Percentiles rank a stretch among this genome's conserved stretches.
Conservation (phyloP, 2,797 vertebrate genomes). For the Etheostoma perlongum region DNA sequence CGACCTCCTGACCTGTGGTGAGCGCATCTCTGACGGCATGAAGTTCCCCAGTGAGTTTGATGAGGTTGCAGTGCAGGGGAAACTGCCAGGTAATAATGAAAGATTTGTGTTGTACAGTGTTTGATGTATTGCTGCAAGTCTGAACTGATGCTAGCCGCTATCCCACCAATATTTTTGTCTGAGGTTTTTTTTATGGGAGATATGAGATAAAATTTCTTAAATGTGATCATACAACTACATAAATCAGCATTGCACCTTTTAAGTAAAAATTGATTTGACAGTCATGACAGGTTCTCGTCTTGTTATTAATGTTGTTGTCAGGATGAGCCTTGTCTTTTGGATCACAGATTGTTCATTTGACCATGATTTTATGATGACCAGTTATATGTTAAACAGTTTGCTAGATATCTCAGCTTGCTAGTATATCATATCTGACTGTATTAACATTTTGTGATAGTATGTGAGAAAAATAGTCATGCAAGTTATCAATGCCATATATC, state of each 20-base stretch:
- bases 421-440: too few species aligned
- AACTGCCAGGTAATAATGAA: constrained; percentile 89
- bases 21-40: constrained; percentile 94
- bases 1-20: constrained; percentile 94
- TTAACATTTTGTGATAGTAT: too few species aligned
- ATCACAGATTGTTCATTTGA: not conserved
- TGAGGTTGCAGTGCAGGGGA: constrained; percentile 94
- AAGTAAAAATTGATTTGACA: too few species aligned
- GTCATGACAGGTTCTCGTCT: too few species aligned
- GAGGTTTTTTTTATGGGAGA: not conserved
- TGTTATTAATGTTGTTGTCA: too few species aligned
- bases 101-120: not conserved
- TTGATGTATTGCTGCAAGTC: not conserved
- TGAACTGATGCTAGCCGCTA: not conserved
- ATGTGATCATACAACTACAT: not conserved
- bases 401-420: too few species aligned
- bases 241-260: too few species aligned
- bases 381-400: not conserved
- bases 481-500: not conserved
- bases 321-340: too few species aligned
- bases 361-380: not conserved
- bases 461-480: too few species aligned
- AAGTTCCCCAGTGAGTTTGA: constrained; percentile 99
- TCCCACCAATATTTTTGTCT: not conserved
- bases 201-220: not conserved